Evolutionary conservation across 35 echinoderm and acorn worm species (phyloP).

Genomic region (Heliocidaris tuberculata): DNA sequence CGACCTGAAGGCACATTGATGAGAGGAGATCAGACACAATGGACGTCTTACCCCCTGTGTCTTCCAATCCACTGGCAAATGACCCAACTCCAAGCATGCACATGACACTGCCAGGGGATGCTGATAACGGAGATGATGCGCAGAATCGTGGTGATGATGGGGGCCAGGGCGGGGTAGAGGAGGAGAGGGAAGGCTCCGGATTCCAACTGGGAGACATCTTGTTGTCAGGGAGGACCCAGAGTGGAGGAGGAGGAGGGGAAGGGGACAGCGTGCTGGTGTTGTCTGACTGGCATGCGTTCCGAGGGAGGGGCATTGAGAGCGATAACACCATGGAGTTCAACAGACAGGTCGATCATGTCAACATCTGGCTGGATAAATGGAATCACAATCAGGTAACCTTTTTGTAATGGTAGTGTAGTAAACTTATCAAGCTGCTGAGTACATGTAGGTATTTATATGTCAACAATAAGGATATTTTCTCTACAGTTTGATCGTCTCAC

Average conservation of each 20-base stretch:
- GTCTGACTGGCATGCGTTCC: constrained; percentile 74
- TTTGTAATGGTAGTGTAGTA: background rate
- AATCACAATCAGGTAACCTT: constrained; percentile 73
- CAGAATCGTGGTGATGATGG: background rate
- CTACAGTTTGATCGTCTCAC: background rate
- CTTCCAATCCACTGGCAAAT: constrained; percentile 15
- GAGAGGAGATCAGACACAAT: background rate
- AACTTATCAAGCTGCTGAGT: background rate
- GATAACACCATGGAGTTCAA: constrained; percentile 80
- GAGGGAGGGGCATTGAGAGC: constrained; percentile 61
- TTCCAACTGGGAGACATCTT: constrained; percentile 37
- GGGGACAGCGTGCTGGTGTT: constrained; percentile 31
- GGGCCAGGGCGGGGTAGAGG: background rate
- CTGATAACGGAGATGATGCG: constrained; percentile 9
- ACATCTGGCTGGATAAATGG: constrained; percentile 91
- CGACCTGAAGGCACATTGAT: background rate
- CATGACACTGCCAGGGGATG: background rate
- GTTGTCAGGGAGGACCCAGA: constrained; percentile 8
- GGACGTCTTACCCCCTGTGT: constrained; percentile 4
- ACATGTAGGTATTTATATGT: background rate
- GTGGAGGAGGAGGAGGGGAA: background rate
- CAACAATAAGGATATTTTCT: background rate
- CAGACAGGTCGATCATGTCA: constrained; percentile 92
- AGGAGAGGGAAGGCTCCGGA: background rate
- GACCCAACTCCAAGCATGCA: background rate